Evolutionary conservation across 2,888 invertebrate species (phyloP).

Genomic region (Hylaea fasciaria): DNA sequence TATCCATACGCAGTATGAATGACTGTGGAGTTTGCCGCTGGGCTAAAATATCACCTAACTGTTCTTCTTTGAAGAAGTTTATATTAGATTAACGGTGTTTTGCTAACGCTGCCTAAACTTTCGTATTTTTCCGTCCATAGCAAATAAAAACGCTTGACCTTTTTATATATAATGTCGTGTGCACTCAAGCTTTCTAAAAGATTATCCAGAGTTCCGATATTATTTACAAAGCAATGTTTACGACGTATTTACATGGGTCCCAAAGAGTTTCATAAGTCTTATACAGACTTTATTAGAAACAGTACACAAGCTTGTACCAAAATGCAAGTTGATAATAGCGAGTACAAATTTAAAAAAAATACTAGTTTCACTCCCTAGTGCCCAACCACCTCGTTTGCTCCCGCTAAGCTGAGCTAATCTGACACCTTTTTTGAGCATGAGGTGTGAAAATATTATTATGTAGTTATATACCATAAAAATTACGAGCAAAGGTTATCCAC

Average conservation of each 20-base stretch:
- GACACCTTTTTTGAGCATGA: no score
- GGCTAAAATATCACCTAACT: no score
- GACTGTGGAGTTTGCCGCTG: no score
- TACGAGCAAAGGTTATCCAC: no score
- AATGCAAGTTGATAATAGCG: background rate
- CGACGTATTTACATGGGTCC: constrained; percentile 22
- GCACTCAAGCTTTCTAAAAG: constrained; percentile 19
- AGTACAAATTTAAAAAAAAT: background rate
- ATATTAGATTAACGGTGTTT: no score
- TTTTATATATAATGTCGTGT: constrained; percentile 9
- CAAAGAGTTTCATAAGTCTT: constrained; percentile 25
- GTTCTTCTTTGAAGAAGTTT: no score
- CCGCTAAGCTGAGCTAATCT: no score
- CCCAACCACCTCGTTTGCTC: no score
- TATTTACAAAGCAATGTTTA: constrained; percentile 31
- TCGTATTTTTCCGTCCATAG: background rate
- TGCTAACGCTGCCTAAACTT: background rate
- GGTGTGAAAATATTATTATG: no score
- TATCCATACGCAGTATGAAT: no score
- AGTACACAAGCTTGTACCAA: constrained; percentile 16
- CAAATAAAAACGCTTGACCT: constrained; percentile 17
- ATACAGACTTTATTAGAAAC: constrained; percentile 4
- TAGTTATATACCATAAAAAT: no score
- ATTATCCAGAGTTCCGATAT: constrained; percentile 23
- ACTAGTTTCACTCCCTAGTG: no score